Percentiles rank a stretch among this genome's conserved stretches.
Evolutionary conservation across 2,113 vertebrate genomes (phyloP).

Genomic region (Epinephelus moara): DNA sequence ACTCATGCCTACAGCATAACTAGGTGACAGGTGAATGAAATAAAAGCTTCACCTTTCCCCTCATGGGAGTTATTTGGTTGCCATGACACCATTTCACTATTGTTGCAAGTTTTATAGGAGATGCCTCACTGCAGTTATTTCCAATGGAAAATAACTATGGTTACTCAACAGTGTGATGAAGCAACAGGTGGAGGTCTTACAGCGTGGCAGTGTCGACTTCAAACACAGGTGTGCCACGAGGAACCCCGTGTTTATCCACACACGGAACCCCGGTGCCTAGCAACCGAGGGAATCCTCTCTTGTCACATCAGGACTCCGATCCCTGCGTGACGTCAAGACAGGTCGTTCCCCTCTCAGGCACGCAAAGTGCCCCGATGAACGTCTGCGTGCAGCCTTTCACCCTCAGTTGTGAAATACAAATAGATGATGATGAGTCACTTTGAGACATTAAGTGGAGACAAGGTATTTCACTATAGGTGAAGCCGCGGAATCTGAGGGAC

Average conservation of each 20-base stretch:
- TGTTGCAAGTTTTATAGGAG: constrained; percentile 32
- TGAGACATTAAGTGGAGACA: constrained; percentile 53
- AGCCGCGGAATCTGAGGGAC: constrained; percentile 31
- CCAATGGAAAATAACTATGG: constrained; percentile 76
- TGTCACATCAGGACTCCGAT: constrained; percentile 60
- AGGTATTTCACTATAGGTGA: constrained; percentile 57
- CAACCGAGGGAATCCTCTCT: constrained; percentile 81
- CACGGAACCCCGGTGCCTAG: constrained; percentile 73
- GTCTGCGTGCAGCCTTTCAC: constrained; percentile 36
- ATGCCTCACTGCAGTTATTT: constrained; percentile 11
- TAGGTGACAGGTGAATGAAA: constrained; percentile 13
- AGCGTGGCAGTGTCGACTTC: constrained; percentile 71
- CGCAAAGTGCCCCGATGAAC: constrained; percentile 49
- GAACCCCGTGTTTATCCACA: constrained; percentile 77
- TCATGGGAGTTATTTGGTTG: constrained; percentile 51
- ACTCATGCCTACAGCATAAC: not conserved
- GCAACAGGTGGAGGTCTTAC: constrained; percentile 68
- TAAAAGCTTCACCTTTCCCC: constrained; percentile 43
- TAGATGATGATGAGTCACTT: constrained; percentile 59
- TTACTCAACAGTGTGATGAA: constrained; percentile 66
- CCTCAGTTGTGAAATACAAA: constrained; percentile 63
- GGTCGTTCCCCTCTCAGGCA: constrained; percentile 58
- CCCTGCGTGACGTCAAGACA: constrained; percentile 73
- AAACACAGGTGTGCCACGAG: constrained; percentile 75
- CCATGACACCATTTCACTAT: constrained; percentile 15